Evolutionary conservation across 2,888 invertebrate species (phyloP).

Genomic region (Trissolcus brochymenae): DNA sequence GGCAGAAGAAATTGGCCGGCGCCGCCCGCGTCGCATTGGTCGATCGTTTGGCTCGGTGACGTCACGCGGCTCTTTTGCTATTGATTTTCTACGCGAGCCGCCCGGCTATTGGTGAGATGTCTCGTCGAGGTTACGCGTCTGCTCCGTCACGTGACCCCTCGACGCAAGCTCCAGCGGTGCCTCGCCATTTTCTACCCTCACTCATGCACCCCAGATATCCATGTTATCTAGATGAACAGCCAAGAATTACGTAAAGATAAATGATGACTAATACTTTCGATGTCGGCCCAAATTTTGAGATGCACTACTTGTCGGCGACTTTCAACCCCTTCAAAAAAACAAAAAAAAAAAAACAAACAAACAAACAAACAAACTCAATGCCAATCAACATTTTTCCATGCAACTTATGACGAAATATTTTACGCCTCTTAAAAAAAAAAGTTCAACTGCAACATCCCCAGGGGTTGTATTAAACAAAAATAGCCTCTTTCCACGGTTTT

Average conservation of each 20-base stretch:
- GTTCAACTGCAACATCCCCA: neutral
- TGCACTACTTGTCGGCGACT: neutral
- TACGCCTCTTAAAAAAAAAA: neutral
- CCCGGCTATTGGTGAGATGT: constrained; percentile 64
- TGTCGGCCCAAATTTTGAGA: no score
- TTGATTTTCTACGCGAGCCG: constrained; percentile 68
- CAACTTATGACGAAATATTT: no score
- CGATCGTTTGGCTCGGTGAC: constrained; percentile 70
- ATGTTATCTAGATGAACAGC: constrained; percentile 39
- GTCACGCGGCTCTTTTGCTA: constrained; percentile 69
- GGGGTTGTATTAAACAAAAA: no score
- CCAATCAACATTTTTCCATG: no score
- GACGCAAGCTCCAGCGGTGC: constrained; percentile 47
- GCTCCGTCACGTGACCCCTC: constrained; percentile 54
- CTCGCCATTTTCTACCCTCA: constrained; percentile 52
- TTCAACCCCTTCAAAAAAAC: neutral
- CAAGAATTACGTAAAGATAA: constrained; percentile 4
- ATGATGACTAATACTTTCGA: no score
- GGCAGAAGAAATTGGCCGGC: constrained; percentile 71
- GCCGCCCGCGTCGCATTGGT: constrained; percentile 73
- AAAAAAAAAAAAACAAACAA: no score
- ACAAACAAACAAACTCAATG: no score
- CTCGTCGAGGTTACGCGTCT: constrained; percentile 58
- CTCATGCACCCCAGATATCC: constrained; percentile 32
- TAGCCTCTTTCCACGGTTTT: no score